A percentile compares a stretch with the other conserved stretches of the same genome.
Evolutionary conservation across 1,140 invertebrate genomes (phyloP).

Genomic region (Armadillidium nasatum): DNA sequence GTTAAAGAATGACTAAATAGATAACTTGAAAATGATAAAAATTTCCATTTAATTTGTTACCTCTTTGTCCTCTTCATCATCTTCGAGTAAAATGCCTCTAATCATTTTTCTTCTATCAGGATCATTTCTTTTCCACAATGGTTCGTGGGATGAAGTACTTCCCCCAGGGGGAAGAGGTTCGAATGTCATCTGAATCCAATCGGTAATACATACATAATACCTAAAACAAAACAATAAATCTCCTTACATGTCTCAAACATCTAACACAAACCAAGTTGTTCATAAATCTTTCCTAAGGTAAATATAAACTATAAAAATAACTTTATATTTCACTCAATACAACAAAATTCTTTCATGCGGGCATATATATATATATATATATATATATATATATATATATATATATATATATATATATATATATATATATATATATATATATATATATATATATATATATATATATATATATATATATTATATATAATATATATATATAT

Average conservation of each 20-base stretch:
- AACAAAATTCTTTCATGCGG: no score
- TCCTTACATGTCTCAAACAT: background rate
- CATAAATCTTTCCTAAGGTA: no score
- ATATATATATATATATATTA: background rate
- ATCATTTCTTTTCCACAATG: slow-evolving; percentile 57
- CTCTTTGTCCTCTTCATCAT: slow-evolving; percentile 47
- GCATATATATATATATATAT: no score
- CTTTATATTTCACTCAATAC: no score
- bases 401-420: background rate
- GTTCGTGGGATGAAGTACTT: slow-evolving; percentile 48
- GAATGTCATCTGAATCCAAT: slow-evolving; percentile 41
- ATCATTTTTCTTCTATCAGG: slow-evolving; percentile 57
- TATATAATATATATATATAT: background rate
- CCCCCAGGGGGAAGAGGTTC: slow-evolving; percentile 34
- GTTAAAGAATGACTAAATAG: background rate
- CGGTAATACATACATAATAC: slow-evolving; percentile 46
- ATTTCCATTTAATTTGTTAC: slow-evolving; percentile 7
- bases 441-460: background rate
- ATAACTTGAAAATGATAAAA: background rate
- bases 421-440: background rate
- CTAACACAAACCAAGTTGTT: no score
- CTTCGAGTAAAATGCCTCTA: slow-evolving; percentile 57
- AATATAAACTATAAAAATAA: no score
- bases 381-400: no score
- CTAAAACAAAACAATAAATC: slow-evolving; percentile 27